These are phyloP conservation scores for Aleiodes leptofemur DNA, from an alignment of 2,888 invertebrate genomes.

Conservation along the genomic window DNA sequence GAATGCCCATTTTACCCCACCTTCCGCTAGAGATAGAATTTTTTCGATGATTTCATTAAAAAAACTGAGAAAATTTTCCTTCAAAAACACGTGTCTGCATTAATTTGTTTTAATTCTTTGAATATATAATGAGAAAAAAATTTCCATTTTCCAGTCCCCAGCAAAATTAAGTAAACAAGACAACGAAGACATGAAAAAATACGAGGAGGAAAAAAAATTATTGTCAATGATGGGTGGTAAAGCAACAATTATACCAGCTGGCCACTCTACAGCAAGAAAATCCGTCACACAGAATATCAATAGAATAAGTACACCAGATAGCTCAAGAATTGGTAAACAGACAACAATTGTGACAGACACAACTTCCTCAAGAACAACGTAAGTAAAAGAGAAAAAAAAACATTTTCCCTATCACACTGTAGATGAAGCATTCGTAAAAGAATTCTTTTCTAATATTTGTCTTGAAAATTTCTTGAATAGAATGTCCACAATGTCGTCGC, in stretches of 20 bases:
- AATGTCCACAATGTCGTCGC: conserved; percentile 36
- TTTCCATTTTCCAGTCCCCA: conserved; percentile 58
- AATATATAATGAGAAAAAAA: conserved; percentile 18
- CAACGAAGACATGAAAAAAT: conserved; percentile 67
- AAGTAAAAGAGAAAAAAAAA: conserved; percentile 18
- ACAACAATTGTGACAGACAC: not conserved
- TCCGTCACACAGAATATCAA: conserved; percentile 5
- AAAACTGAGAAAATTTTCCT: no score
- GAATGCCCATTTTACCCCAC: no score
- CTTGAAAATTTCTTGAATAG: conserved; percentile 29
- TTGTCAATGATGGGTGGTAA: conserved; percentile 48
- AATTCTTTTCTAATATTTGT: conserved; percentile 3
- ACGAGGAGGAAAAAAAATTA: conserved; percentile 70
- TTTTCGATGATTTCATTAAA: no score
- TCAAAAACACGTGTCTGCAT: no score
- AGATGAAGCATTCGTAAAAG: not conserved
- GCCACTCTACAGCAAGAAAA: not conserved
- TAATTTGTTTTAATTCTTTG: no score
- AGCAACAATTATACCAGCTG: not conserved
- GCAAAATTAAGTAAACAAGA: conserved; percentile 62
- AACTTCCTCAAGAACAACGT: conserved; percentile 38
- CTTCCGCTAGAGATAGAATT: no score
- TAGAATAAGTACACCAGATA: not conserved
- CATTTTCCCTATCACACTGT: not conserved
- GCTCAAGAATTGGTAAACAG: conserved; percentile 17